phyloP scores from a whole-genome alignment of 1,140 invertebrate genomes.

The Leptopilina clavipes region DNA sequence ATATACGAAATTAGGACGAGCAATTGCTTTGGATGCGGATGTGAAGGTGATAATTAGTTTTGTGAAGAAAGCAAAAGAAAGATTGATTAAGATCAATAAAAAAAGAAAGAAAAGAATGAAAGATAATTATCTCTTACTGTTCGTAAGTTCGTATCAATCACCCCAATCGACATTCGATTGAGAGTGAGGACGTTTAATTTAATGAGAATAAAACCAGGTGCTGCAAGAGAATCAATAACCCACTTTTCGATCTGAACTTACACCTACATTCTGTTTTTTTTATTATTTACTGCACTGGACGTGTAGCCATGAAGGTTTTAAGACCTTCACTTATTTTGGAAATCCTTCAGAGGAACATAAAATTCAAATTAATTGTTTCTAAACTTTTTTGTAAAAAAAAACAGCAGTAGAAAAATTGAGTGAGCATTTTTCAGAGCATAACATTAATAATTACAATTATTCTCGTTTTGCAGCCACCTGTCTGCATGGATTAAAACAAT shows the following conservation, averaged over 20 bases:
- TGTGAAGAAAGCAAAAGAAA: neutral
- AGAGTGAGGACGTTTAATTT: slow-evolving; percentile 13
- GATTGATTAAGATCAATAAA: neutral
- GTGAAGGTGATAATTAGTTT: slow-evolving; percentile 17
- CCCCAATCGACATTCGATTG: slow-evolving; percentile 8
- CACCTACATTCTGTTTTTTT: neutral
- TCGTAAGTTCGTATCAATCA: slow-evolving; percentile 10
- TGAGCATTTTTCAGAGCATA: no score
- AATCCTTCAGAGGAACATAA: no score
- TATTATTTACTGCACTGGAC: neutral
- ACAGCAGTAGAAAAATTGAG: no score
- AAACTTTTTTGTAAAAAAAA: no score
- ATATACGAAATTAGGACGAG: neutral
- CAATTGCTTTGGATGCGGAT: neutral
- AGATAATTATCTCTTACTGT: slow-evolving; percentile 11
- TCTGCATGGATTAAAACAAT: no score
- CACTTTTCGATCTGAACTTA: slow-evolving; percentile 24
- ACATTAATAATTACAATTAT: no score
- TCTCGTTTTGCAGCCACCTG: no score
- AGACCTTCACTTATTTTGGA: neutral
- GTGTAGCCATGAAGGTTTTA: neutral
- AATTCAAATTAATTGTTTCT: no score
- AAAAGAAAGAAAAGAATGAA: neutral
- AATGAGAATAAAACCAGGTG: slow-evolving; percentile 24
- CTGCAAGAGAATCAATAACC: slow-evolving; percentile 27